Conservation (phyloP, 1,140 invertebrate genomes). For the Apis dorsata region DNA sequence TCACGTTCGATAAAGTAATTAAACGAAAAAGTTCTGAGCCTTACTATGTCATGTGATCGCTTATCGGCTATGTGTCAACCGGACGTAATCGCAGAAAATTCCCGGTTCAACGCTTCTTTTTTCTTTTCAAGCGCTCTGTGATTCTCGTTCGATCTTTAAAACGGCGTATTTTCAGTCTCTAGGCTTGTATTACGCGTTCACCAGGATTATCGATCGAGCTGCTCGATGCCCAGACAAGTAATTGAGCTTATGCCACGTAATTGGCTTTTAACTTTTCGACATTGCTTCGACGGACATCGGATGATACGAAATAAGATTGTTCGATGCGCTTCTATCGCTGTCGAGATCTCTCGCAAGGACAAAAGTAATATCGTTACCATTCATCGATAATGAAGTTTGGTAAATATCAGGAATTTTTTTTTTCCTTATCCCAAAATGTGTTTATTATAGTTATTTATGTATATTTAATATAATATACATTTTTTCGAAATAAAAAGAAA, state of each 20-base stretch:
- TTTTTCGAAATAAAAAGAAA: no score
- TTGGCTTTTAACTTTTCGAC: conserved; percentile 10
- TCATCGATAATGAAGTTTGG: neutral
- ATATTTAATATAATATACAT: no score
- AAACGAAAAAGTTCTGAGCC: neutral
- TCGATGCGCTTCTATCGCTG: neutral
- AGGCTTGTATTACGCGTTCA: no score
- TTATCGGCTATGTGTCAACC: no score
- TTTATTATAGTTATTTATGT: no score
- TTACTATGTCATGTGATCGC: no score
- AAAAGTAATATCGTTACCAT: neutral
- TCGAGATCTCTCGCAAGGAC: no score
- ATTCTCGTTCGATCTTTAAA: no score
- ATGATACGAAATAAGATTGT: neutral
- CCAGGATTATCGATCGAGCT: neutral
- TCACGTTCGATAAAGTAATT: conserved; percentile 17
- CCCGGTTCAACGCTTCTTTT: no score
- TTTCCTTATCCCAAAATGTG: neutral
- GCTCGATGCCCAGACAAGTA: neutral
- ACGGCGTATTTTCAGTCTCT: no score
- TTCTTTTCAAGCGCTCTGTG: no score
- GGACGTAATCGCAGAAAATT: no score
- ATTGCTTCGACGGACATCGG: neutral
- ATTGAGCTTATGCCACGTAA: conserved; percentile 1
- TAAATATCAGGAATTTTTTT: neutral